Percentiles rank a stretch among this genome's conserved stretches.
Conservation (phyloP, 53 echinoderm and acorn worm species). For the Henricia sp. region DNA sequence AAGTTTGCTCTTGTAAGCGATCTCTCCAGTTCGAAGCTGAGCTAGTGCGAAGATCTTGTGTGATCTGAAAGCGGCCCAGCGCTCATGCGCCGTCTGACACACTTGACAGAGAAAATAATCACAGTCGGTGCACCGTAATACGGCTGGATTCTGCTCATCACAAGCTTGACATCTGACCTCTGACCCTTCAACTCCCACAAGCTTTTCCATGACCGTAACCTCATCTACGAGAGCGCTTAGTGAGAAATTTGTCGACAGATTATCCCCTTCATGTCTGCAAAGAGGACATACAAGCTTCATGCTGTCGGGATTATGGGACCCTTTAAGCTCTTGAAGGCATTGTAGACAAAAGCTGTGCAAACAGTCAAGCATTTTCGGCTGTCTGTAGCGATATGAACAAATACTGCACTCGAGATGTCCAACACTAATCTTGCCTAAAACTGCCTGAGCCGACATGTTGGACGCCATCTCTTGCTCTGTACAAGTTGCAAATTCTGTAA, state of each 20-base stretch:
- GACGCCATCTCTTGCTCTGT: constrained; percentile 15
- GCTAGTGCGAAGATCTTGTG: neutral
- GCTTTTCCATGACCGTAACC: constrained; percentile 4
- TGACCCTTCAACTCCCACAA: constrained; percentile 1
- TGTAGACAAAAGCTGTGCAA: constrained; percentile 20
- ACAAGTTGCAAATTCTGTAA: too few relatives aligned
- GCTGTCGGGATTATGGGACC: neutral
- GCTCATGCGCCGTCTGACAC: constrained; percentile 36
- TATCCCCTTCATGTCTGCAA: neutral
- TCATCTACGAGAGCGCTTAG: constrained; percentile 14
- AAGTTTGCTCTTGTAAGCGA: constrained; percentile 24
- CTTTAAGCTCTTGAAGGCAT: constrained; percentile 25
- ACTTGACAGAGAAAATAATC: constrained; percentile 41
- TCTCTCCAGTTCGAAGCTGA: constrained; percentile 5
- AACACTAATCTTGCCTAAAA: neutral
- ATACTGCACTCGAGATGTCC: constrained; percentile 20
- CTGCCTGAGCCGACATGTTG: neutral
- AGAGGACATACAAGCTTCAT: constrained; percentile 4
- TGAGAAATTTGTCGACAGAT: neutral
- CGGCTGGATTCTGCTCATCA: neutral
- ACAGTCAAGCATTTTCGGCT: constrained; percentile 37
- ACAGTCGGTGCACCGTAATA: constrained; percentile 24
- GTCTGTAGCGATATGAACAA: constrained; percentile 1
- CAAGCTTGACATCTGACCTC: constrained; percentile 33
- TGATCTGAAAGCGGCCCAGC: neutral